Evolutionary conservation across 1,140 invertebrate species (phyloP), one percentile per base, ranked within the genome.

Genomic region (Lepeophtheirus salmonis): DNA sequence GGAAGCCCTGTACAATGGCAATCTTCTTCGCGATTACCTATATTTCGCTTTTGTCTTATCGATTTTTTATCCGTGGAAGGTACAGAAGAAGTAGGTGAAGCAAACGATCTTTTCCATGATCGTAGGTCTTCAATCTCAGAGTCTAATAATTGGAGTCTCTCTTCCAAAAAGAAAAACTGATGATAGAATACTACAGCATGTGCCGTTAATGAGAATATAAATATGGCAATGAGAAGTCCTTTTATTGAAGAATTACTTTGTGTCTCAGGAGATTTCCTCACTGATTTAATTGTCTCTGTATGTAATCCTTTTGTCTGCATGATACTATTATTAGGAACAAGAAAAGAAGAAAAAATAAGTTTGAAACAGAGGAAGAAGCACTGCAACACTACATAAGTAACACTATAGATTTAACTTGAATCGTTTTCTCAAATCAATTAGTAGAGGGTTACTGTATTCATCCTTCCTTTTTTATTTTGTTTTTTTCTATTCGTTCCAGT

Each of bases 1-100:
- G 70, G 63, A 26, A 64, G 62, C 14, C 72, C 71, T 10, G 18
- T 63, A 14, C 66, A 64, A 23, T 70, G 70, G 17, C 55, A 52
- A 52, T 66, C 66, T 14, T 70, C 71, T 67, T 55, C 24, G 30
- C 69, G 56, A n/a, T 10, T 6, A 10, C 30, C 6, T 10, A n/a
- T 41, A 41, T 41, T 41, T n/a, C 30, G 30, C 30, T 41, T 41
- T n/a, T 10, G 30, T 10, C 30, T 6, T 10, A 41, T 6, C 6
- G 6, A 6, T 10, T n/a, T 41, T 10, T n/a, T 41, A 6, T 41
- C 30, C 6, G 6, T 41, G 30, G 30, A 6, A 41, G 6, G 6
- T 10, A 6, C 30, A 41, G 30, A 41, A n/a, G 6, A 6, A 10
- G 30, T 41, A n/a, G n/a, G n/a, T n/a, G n/a, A n/a, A n/a, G n/a